phyloP scores from a whole-genome alignment of 2,888 invertebrate genomes.

The Galerucella pusilla region DNA sequence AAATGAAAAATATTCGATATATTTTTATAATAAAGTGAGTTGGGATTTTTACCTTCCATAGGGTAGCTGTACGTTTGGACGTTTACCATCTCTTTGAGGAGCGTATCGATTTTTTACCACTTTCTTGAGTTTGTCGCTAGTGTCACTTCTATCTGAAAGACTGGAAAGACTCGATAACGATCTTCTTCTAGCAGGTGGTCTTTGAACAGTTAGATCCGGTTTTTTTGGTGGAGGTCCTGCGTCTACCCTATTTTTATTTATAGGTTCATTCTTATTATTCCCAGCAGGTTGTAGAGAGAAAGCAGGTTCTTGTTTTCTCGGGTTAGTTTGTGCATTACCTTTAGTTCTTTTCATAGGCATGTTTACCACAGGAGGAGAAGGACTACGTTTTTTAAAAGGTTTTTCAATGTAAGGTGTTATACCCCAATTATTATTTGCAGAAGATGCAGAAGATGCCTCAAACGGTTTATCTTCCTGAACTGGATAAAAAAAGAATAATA shows the following conservation, averaged over 20 bases:
- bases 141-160: conserved; percentile 64
- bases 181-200: conserved; percentile 55
- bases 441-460: conserved; percentile 35
- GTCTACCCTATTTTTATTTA: not conserved
- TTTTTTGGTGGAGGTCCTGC: not conserved
- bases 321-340: conserved; percentile 35
- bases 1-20: not conserved
- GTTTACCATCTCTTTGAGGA: conserved; percentile 10
- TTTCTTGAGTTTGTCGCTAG: conserved; percentile 54
- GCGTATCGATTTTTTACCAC: conserved; percentile 20
- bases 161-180: conserved; percentile 69
- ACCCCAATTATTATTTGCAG: conserved; percentile 41
- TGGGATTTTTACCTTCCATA: conserved; percentile 40
- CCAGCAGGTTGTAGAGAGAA: conserved; percentile 41
- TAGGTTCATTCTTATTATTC: not conserved
- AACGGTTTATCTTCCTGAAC: conserved; percentile 29
- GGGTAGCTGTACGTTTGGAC: conserved; percentile 30
- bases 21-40: not conserved
- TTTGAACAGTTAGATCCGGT: not conserved
- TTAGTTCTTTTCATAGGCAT: conserved; percentile 62
- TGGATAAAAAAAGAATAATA: too few species aligned
- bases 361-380: conserved; percentile 70
- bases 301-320: conserved; percentile 36
- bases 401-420: conserved; percentile 45
- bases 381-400: conserved; percentile 62